Conservation (phyloP, 2,797 vertebrate species). For the Ara ararauna region DNA sequence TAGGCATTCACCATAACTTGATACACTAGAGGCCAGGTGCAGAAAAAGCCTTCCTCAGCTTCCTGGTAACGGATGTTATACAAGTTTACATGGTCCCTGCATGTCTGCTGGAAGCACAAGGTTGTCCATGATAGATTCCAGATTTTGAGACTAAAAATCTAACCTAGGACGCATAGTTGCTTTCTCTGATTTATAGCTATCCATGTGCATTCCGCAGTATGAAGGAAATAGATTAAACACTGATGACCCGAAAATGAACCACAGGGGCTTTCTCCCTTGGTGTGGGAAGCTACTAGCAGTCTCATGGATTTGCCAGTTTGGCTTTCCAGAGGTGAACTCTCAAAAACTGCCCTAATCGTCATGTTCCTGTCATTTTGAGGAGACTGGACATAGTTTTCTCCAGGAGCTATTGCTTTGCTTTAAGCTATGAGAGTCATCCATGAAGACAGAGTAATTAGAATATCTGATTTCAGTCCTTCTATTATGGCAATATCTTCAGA, state of each 20-base stretch:
- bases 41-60: neutral
- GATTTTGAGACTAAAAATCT: neutral
- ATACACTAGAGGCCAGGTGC: neutral
- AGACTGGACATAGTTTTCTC: neutral
- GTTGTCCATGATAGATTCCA: neutral
- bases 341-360: neutral
- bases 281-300: neutral
- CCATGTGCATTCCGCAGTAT: rapidly evolving
- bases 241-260: neutral
- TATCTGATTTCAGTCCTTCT: neutral
- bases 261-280: neutral
- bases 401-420: neutral
- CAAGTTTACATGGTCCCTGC: neutral
- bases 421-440: neutral
- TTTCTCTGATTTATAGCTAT: neutral
- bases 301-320: neutral
- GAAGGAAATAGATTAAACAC: neutral
- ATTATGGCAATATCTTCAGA: neutral
- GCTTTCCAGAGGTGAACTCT: neutral
- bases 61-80: neutral
- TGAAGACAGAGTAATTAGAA: neutral
- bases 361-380: neutral
- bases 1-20: neutral
- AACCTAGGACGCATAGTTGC: neutral
- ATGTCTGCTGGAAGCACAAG: neutral